Base-by-base conservation (phyloP, 2,113 vertebrate genomes). In the Rhinichthys klamathensis region DNA sequence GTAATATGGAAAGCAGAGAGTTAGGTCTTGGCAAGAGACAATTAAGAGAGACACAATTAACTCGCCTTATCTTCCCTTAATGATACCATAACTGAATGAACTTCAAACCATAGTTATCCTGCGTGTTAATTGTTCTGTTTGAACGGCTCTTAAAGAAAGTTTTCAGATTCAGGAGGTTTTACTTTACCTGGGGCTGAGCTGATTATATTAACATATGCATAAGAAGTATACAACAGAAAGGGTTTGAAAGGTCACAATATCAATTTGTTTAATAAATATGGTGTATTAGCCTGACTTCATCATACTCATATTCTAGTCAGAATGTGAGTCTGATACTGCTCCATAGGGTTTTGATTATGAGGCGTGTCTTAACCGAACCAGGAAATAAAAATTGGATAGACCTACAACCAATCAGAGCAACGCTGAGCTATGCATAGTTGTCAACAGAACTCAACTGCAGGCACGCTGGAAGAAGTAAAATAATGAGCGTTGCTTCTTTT, bases 11-110 rank as follows among this genome's bases (percentile, higher is more conserved):
- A 12, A 80, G 38, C 58, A 80, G 58, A 18, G n/a, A 27, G 46
- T 63, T 80, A 80, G 63, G 35, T 18, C 35, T 63, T 46, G 15
- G 38, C 35, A 27, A 80, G 35, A 63, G 7, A 7, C 13, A 61
- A 63, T 63, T 80, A 80, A 63, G 7, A 80, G 77, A 44, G 23
- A 61, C 13, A 3, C 77, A 80, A 80, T 80, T 63, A 46, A 44
- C n/a, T 46, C 3, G 4, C 7, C 38, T 18, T 44, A 27, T 79
- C 56, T 41, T n/a, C 7, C 56, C 13, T 79, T 18, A 78, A 60
- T 78, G 54, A 60, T 79, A 25, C 56, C 44, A 32, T 76, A 51
- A 25, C 46, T 76, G 15, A 76, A 60, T 38, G 13, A 6, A 63
- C 58, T 61, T 80, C 3, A 30, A 61, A 41, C 30, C 49, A 15